Evolutionary conservation across 2,113 vertebrate species (phyloP).

Genomic region (Melanerpes formicivorus): DNA sequence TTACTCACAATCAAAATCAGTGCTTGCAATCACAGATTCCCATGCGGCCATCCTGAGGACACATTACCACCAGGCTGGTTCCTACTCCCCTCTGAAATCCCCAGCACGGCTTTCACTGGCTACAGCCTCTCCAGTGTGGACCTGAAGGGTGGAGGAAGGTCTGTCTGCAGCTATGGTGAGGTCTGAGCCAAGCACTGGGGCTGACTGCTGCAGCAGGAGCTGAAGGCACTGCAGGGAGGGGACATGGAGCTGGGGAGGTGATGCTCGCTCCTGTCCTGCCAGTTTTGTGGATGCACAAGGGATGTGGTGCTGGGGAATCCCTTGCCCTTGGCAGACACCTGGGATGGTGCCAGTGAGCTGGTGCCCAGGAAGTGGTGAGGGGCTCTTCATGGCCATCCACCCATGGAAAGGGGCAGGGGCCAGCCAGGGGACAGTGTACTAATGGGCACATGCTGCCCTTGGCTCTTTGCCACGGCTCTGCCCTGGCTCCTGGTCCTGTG

Average conservation of each 20-base stretch:
- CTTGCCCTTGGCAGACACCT: background rate
- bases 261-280: background rate
- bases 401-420: background rate
- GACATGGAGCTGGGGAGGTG: background rate
- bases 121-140: rapidly evolving
- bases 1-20: background rate
- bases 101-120: background rate
- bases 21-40: background rate
- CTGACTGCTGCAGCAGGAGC: rapidly evolving
- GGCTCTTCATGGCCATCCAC: background rate
- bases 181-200: background rate
- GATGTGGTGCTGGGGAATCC: background rate
- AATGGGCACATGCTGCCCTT: background rate
- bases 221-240: background rate
- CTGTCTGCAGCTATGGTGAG: rapidly evolving
- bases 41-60: background rate
- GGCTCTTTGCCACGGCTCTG: background rate
- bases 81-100: background rate
- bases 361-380: rapidly evolving
- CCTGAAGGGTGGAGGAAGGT: background rate
- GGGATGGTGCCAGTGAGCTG: background rate
- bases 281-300: rapidly evolving
- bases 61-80: rapidly evolving
- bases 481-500: background rate
- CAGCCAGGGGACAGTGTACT: rapidly evolving